Evolutionary conservation across 1,140 invertebrate species (phyloP).

Genomic region (Solenopsis invicta): DNA sequence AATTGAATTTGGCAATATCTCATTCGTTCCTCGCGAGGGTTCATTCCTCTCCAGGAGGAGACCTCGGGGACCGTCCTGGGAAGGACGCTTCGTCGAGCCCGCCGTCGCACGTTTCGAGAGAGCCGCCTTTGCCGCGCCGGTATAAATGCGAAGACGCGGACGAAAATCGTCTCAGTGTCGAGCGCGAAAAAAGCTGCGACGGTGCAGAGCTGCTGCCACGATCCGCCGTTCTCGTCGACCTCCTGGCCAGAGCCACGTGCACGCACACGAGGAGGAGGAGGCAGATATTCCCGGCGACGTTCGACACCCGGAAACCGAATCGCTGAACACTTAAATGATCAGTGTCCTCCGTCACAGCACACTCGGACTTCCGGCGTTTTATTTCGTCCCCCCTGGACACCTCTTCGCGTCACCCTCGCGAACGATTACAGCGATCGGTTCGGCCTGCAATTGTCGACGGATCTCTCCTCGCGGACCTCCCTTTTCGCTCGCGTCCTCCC

Average conservation of each 20-base stretch:
- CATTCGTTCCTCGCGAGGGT: neutral
- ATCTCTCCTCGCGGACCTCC: neutral
- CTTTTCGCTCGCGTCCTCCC: neutral
- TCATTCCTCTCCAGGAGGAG: neutral
- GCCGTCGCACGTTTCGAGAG: conserved; percentile 60
- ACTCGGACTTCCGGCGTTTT: neutral
- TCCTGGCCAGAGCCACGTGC: neutral
- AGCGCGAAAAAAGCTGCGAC: conserved; percentile 68
- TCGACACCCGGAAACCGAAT: neutral
- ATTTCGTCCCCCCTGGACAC: neutral
- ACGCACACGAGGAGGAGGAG: neutral
- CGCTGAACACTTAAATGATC: neutral
- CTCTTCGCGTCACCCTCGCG: neutral
- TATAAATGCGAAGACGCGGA: conserved; percentile 75
- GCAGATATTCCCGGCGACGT: neutral
- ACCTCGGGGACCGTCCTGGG: conserved; percentile 57
- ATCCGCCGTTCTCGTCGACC: neutral
- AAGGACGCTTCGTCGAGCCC: conserved; percentile 51
- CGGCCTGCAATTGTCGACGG: conserved; percentile 9
- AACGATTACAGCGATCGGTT: neutral
- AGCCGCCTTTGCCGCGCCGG: conserved; percentile 42
- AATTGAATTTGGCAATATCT: conserved; percentile 10
- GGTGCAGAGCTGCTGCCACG: neutral
- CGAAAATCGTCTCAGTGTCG: conserved; percentile 77
- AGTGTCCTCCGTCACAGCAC: neutral